Evolutionary conservation across 1,140 invertebrate genomes (phyloP).

Genomic region (Armadillidium nasatum): DNA sequence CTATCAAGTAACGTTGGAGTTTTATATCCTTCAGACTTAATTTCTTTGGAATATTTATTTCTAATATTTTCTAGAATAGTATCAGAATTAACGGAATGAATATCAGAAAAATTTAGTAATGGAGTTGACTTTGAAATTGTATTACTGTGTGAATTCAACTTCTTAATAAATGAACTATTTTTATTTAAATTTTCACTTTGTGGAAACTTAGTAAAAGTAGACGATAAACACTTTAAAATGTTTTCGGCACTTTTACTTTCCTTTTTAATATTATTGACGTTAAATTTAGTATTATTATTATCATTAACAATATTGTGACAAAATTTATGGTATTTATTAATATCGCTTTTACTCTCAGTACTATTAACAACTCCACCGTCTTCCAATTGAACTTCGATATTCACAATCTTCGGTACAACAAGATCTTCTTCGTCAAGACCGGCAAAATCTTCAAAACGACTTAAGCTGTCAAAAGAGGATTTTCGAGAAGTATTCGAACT

Average conservation of each 20-base stretch:
- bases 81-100: neutral
- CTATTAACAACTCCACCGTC: neutral
- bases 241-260: too few relatives aligned
- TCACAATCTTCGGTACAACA: constrained; percentile 28
- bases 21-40: neutral
- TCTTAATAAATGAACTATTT: too few relatives aligned
- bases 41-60: neutral
- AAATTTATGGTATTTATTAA: too few relatives aligned
- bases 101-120: neutral
- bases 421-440: constrained; percentile 9
- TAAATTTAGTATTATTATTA: too few relatives aligned
- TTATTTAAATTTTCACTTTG: too few relatives aligned
- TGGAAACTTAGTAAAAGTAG: too few relatives aligned
- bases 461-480: constrained; percentile 33
- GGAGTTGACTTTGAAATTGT: neutral
- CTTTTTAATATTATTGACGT: too few relatives aligned
- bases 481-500: constrained; percentile 20
- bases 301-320: too few relatives aligned
- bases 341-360: neutral
- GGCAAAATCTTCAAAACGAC: constrained; percentile 20
- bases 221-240: too few relatives aligned
- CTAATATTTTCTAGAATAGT: neutral
- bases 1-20: neutral
- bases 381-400: constrained; percentile 35
- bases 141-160: too few relatives aligned